Base-by-base conservation (phyloP, 2,113 vertebrate species). In the Poecile atricapillus region DNA sequence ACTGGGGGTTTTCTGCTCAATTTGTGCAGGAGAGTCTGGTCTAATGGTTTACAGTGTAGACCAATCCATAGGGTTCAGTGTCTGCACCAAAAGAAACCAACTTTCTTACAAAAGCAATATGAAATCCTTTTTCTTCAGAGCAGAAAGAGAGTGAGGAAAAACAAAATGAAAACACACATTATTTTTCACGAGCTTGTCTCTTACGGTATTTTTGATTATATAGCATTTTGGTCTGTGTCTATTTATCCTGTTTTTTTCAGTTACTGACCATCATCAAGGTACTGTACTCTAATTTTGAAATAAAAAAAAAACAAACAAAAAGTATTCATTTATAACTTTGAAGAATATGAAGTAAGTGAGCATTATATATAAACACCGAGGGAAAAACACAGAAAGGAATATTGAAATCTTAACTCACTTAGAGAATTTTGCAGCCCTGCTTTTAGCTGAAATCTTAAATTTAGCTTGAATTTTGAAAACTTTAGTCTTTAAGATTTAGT, bases 41-140 rank as follows among this genome's bases (percentile, higher is more conserved):
- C 43, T 21, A 15, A 5, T 28, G 30, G 2, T 31, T 21, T n/a
- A 17, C 18, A 33, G 7, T 1, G 7, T 4, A 14, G 5, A 52
- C 15, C 50, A 41, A 4, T 16, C 60, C 25, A 13, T 7, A 1
- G 43, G 31, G 28, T 35, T 75, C 37, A 23, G 30, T 5, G 4
- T 37, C 37, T 56, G 16, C 19, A 56, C 7, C 2, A 2, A 49
- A 87, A 73, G 2, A 20, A 84, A 52, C 3, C 2, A 2, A 43
- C 24, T 31, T 63, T 63, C 35, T 55, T 33, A 28, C 35, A 47
- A 46, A 79, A 22, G 14, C 15, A 16, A 3, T 8, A 10, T 31
- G 35, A 83, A 91, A 91, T 62, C n/a, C 9, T 14, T 53, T 13
- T 27, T 39, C 6, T 68, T 76, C 43, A 53, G 58, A 80, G 69